Evolutionary conservation across 2,797 vertebrate species (phyloP).

Genomic region (Malurus leucopterus): DNA sequence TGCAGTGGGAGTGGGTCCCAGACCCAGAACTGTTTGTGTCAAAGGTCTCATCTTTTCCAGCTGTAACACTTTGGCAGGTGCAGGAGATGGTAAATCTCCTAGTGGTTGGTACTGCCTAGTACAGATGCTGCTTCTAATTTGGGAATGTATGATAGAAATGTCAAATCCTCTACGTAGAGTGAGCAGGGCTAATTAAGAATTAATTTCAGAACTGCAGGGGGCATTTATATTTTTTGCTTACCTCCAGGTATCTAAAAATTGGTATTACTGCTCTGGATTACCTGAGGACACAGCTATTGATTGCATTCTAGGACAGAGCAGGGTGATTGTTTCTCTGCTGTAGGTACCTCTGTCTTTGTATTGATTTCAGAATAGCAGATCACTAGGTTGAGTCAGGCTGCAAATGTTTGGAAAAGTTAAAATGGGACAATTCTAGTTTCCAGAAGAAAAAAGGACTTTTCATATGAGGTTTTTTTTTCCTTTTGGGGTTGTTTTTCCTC

Average conservation of each 20-base stretch:
- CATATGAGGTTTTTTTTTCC: background rate
- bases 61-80: background rate
- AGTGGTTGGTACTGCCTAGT: background rate
- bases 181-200: background rate
- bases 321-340: background rate
- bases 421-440: background rate
- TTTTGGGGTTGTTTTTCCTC: background rate
- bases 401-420: background rate
- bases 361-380: background rate
- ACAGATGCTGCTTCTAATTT: background rate
- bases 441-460: background rate
- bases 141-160: background rate
- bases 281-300: background rate
- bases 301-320: background rate
- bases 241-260: background rate
- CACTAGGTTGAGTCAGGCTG: background rate
- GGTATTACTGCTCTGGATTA: background rate
- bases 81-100: background rate
- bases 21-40: background rate
- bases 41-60: background rate
- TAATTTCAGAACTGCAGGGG: background rate
- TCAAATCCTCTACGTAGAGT: fast-evolving
- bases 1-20: background rate
- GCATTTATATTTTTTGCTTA: background rate
- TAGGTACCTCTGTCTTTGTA: background rate